Conservation (phyloP, 2,888 invertebrate species). For the Sinopyrophorus schimmeli region DNA sequence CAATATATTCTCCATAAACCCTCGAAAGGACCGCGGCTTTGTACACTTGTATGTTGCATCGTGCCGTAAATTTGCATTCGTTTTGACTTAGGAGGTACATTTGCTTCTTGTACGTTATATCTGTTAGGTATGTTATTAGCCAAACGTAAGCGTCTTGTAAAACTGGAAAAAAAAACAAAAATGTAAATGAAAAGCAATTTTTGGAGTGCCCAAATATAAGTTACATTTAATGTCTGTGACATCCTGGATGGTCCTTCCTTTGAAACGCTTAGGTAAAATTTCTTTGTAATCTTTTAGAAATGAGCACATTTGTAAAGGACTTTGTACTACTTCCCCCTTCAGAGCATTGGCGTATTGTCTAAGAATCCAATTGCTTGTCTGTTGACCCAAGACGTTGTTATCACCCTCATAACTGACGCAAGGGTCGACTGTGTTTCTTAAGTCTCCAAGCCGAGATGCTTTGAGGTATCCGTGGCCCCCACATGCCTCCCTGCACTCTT, state of each 20-base stretch:
- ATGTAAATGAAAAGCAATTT: constrained; percentile 1
- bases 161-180: constrained; percentile 59
- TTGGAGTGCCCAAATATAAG: constrained; percentile 32
- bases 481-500: constrained; percentile 84
- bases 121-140: constrained; percentile 79
- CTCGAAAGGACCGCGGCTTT: constrained; percentile 73
- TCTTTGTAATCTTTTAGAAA: constrained; percentile 64
- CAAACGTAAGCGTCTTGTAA: constrained; percentile 76
- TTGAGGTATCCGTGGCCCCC: constrained; percentile 85
- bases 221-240: constrained; percentile 52
- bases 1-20: constrained; percentile 75
- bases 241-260: constrained; percentile 43
- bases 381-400: constrained; percentile 89
- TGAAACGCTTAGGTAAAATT: constrained; percentile 56
- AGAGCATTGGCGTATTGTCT: constrained; percentile 64
- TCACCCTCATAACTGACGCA: constrained; percentile 93
- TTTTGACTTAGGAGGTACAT: constrained; percentile 61
- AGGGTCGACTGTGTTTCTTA: constrained; percentile 86
- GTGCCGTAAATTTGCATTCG: constrained; percentile 70
- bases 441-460: constrained; percentile 81
- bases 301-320: constrained; percentile 72
- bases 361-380: constrained; percentile 85
- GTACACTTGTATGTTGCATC: constrained; percentile 81
- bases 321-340: constrained; percentile 57
- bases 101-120: constrained; percentile 68